Base-by-base conservation (phyloP, 2,888 invertebrate species). In the Bedellia somnulentella region DNA sequence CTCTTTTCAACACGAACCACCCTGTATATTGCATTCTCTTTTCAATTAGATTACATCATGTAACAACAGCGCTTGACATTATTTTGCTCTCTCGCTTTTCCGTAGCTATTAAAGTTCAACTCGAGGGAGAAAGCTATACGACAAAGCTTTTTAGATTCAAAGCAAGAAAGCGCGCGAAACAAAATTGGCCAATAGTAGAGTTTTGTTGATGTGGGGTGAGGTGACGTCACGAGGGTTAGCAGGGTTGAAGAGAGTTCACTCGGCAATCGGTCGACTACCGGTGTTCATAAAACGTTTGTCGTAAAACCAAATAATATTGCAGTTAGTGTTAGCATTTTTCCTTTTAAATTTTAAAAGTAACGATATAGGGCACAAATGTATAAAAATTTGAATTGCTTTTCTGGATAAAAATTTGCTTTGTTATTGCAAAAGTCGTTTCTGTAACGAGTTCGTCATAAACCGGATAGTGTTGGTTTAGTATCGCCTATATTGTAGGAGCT, bases 161-260 rank as follows among this genome's bases (percentile, higher is more conserved):
- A 37, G 34, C 39, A 39, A 56, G 59, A 75, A 75, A 75, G 73
- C 73, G 73, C 75, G 75, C 60, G 68, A 75, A 75, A 73, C 39
- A 44, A 60, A 64, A 68, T 44, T 34, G 36, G 40, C 67, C 66
- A 67, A 66, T 70, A 33, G 39, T 49, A 30, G 37, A 32, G 43
- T 46, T 37, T 40, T 35, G 44, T 54, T 47, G 2, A 47, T 54
- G 62, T 75, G 70, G 75, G 75, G 75, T 75, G 75, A 75, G 68
- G 62, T 73, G 75, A 71, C 68, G 73, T 67, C 66, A 66, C 43
- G 52, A 48, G 54, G 52, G 48, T 47, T 55, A 43, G 57, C 57
- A 60, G 73, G 73, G 71, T 71, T 71, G 73, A 61, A 49, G 52
- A 52, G 61, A 66, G 64, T 62, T 73, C 75, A 75, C 63, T 75